phyloP scores from a whole-genome alignment of 2,888 invertebrate species.

The Acleris laterana region DNA sequence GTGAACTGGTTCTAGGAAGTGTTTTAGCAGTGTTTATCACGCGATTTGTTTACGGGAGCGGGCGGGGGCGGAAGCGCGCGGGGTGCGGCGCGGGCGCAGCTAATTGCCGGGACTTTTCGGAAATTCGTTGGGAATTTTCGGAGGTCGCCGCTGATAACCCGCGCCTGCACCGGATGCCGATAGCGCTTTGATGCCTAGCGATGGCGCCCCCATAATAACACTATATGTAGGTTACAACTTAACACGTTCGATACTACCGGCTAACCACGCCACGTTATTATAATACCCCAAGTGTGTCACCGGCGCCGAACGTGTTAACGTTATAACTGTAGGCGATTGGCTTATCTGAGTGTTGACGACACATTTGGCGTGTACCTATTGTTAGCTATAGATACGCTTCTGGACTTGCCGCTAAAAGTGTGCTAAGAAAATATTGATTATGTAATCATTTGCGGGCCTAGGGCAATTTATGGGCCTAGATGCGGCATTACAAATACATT shows the following conservation, averaged over 20 bases:
- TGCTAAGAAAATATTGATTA: conserved; percentile 31
- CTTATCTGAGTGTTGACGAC: conserved; percentile 33
- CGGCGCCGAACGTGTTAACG: conserved; percentile 8
- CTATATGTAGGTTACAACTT: conserved; percentile 28
- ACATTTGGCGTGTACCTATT: conserved; percentile 28
- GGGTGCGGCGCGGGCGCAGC: conserved; percentile 54
- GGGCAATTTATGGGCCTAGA: not conserved
- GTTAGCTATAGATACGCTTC: conserved; percentile 16
- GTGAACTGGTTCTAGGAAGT: conserved; percentile 14
- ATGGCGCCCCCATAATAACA: conserved; percentile 57
- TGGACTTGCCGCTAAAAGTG: conserved; percentile 25
- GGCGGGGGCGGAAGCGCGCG: conserved; percentile 50
- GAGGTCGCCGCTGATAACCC: conserved; percentile 79
- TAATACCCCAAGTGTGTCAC: too few species aligned
- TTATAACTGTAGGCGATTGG: conserved; percentile 32
- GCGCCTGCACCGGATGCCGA: conserved; percentile 77
- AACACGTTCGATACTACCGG: too few species aligned
- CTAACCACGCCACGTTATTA: too few species aligned
- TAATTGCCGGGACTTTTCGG: conserved; percentile 70
- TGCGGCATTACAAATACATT: too few species aligned
- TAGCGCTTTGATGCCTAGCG: conserved; percentile 78
- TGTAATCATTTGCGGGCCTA: conserved; percentile 20
- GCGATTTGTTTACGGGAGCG: conserved; percentile 39
- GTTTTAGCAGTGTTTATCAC: conserved; percentile 29
- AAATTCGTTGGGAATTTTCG: conserved; percentile 54